phyloP scores from a whole-genome alignment of 1,140 invertebrate genomes.

The Drosophila ogumai region DNA sequence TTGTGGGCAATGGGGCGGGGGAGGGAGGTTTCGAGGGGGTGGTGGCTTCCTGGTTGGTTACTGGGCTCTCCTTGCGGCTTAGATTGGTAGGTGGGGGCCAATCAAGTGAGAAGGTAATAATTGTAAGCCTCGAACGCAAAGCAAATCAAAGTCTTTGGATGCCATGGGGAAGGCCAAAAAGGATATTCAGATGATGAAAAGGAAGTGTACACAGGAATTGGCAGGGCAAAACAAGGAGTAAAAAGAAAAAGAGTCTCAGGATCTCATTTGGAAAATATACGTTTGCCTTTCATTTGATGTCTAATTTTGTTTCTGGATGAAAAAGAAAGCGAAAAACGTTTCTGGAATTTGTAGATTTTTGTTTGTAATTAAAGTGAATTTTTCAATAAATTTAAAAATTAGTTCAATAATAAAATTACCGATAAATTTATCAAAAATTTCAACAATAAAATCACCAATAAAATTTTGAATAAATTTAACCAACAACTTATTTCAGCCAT shows the following conservation, averaged over 20 bases:
- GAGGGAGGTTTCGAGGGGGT: not conserved
- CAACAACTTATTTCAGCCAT: too few relatives aligned
- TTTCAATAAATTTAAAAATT: too few relatives aligned
- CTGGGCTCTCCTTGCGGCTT: constrained; percentile 2
- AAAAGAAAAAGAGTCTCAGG: not conserved
- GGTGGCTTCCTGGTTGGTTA: constrained; percentile 1
- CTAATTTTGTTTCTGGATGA: constrained; percentile 9
- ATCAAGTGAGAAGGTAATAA: constrained; percentile 49
- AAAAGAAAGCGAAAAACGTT: not conserved
- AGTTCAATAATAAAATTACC: not conserved
- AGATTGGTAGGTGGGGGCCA: constrained; percentile 12
- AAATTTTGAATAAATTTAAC: too few relatives aligned
- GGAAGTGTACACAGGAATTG: constrained; percentile 20
- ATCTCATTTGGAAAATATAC: constrained; percentile 20
- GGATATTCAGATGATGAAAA: constrained; percentile 41
- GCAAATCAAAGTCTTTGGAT: constrained; percentile 30
- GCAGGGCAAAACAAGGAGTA: too few relatives aligned
- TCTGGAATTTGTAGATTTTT: not conserved
- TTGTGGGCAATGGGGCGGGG: constrained; percentile 12
- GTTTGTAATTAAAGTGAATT: not conserved
- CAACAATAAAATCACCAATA: not conserved
- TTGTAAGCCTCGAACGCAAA: constrained; percentile 35
- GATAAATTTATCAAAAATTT: not conserved
- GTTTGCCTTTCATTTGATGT: constrained; percentile 35
- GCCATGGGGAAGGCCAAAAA: constrained; percentile 20